Evolutionary conservation across 2,888 invertebrate genomes (phyloP).

Genomic region (Serripes groenlandicus): DNA sequence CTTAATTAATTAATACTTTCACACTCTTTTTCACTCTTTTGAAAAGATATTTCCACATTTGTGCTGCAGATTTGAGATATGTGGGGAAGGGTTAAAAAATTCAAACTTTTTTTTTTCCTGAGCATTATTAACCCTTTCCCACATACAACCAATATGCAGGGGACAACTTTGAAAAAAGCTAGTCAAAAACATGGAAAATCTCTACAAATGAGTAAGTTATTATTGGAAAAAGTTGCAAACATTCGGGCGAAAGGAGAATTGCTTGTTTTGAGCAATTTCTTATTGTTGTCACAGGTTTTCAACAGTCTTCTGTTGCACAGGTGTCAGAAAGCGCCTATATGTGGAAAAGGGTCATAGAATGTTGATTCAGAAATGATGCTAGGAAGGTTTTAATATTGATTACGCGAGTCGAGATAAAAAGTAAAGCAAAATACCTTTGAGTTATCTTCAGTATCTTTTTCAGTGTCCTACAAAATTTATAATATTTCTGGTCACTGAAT

Average conservation of each 20-base stretch:
- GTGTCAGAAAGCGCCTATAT: neutral
- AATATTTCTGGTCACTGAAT: neutral
- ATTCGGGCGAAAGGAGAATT: neutral
- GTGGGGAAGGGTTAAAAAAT: neutral
- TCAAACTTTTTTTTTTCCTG: neutral
- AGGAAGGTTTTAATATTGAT: neutral
- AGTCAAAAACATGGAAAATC: too few relatives aligned
- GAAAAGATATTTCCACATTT: neutral
- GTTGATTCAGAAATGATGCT: neutral
- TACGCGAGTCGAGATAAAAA: neutral
- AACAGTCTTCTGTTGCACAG: neutral
- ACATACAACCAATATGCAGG: too few relatives aligned
- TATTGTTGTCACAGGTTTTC: neutral
- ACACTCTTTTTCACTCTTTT: too few relatives aligned
- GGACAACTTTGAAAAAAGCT: too few relatives aligned
- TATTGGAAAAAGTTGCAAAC: neutral
- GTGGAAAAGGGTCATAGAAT: neutral
- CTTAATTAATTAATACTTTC: too few relatives aligned
- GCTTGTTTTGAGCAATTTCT: neutral
- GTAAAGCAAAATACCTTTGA: neutral
- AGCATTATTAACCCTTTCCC: too few relatives aligned
- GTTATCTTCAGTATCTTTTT: slow-evolving; percentile 13
- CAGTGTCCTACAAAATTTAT: slow-evolving; percentile 16
- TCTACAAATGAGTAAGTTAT: neutral
- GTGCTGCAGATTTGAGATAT: neutral